Base-by-base conservation (phyloP, 2,888 invertebrate genomes). In the Smittia sp. region DNA sequence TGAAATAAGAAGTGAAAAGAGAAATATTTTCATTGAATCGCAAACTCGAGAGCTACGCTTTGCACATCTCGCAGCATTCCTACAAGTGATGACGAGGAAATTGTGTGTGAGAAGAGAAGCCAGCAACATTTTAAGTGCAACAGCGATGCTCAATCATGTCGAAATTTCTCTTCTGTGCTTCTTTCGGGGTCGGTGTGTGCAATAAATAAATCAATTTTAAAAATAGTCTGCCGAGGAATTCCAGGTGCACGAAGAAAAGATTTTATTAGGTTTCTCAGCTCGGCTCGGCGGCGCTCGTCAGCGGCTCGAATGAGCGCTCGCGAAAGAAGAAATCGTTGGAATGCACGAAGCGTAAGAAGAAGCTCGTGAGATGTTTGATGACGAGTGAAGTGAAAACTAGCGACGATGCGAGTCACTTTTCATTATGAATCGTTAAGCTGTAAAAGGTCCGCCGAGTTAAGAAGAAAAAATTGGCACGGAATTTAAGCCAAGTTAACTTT, bases 81-180 rank as follows among this genome's bases (percentile, higher is more conserved):
- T 63, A 63, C 63, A 63, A 63, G 63, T 63, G 63, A 63, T 63
- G 63, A 63, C 63, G 63, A 63, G 63, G 15, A 27, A 63, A 22
- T 9, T 24, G 25, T 63, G 3, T 63, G n/a, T 1, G 63, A 27
- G 27, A 27, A 11, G 24, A 22, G 58, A 27, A 6, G 63, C 22
- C n/a, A 22, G 27, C 27, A 6, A 27, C 27, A 27, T 6, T 63
- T 27, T 27, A 27, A 63, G 27, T 27, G 63, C 25, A n/a, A n/a
- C n/a, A 15, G 63, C 22, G 15, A 9, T 27, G 13, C 27, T 32
- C 32, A 18, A 58, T 58, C 20, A 46, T 46, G 46, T 46, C 15
- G 46, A 46, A 46, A 46, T 46, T 46, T 46, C 46, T 46, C 46
- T 46, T 46, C 46, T n/a, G 15, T n/a, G 46, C 11, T n/a, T 46